These are phyloP conservation scores for Pyrocephalus nanus DNA, from an alignment of 2,797 vertebrate species.

Conservation along the genomic window DNA sequence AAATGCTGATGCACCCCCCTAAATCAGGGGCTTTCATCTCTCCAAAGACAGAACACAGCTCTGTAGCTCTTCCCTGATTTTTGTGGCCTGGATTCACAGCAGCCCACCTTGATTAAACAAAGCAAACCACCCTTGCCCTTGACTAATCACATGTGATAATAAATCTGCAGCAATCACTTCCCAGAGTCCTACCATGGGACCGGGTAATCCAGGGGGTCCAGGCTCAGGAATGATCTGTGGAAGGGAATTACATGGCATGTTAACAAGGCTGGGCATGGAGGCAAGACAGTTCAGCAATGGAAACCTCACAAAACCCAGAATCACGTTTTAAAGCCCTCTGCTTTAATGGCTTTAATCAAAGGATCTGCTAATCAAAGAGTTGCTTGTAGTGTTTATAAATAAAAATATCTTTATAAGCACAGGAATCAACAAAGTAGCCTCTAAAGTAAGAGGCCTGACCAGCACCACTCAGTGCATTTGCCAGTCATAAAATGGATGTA, in stretches of 20 bases:
- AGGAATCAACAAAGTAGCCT: neutral
- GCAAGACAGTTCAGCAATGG: neutral
- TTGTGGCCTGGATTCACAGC: neutral
- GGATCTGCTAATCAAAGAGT: neutral
- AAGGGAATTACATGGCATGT: neutral
- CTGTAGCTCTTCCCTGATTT: neutral
- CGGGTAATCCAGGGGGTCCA: slow-evolving; percentile 85
- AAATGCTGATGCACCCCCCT: fast-evolving
- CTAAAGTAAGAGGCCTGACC: neutral
- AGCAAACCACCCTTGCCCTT: neutral
- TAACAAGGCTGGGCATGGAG: neutral
- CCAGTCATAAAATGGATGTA: neutral
- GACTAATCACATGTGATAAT: neutral
- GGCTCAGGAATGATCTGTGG: slow-evolving; percentile 90
- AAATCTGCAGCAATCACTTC: neutral
- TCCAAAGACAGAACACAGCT: neutral
- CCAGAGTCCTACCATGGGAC: slow-evolving; percentile 80
- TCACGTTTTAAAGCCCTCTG: neutral
- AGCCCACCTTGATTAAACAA: neutral
- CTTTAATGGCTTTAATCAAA: neutral
- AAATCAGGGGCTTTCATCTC: neutral
- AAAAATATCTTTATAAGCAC: neutral
- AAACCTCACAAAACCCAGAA: neutral
- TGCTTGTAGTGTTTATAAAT: neutral
- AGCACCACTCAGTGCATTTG: neutral